Evolutionary conservation across 2,888 invertebrate species (phyloP).

Genomic region (Psococerastis gibbosa): DNA sequence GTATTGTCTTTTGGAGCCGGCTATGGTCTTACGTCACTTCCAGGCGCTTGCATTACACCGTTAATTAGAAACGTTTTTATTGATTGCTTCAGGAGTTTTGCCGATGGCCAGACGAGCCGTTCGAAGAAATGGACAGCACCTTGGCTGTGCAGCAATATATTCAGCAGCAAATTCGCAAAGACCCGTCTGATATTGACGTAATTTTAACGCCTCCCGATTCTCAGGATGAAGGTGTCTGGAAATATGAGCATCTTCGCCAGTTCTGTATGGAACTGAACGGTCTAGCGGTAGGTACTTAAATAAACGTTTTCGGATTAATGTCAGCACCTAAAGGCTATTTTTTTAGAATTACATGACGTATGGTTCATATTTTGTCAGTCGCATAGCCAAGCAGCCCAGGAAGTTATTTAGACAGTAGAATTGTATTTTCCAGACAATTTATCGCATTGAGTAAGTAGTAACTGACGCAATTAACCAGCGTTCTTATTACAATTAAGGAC

Average conservation of each 20-base stretch:
- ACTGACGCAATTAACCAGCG: too few species aligned
- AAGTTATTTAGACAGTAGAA: too few species aligned
- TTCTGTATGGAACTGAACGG: constrained; percentile 99
- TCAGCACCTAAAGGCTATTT: too few species aligned
- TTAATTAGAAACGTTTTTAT: constrained; percentile 10
- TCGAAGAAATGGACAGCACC: constrained; percentile 99
- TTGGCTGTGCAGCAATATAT: constrained; percentile 97
- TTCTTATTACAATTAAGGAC: too few species aligned
- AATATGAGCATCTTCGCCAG: constrained; percentile 97
- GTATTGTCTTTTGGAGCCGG: neutral
- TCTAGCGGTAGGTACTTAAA: constrained; percentile 53
- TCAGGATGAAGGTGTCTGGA: constrained; percentile 99
- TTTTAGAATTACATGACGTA: too few species aligned
- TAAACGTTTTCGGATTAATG: too few species aligned
- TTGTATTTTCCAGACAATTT: too few species aligned
- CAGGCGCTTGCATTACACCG: neutral
- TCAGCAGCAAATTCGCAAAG: constrained; percentile 87
- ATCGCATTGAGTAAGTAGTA: too few species aligned
- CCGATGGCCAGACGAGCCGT: constrained; percentile 93
- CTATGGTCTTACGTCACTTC: neutral
- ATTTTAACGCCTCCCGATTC: constrained; percentile 93
- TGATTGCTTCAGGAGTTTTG: constrained; percentile 61
- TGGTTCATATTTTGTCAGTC: too few species aligned
- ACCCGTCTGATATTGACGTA: constrained; percentile 81
- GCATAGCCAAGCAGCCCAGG: too few species aligned